Evolutionary conservation across 1,140 invertebrate genomes (phyloP), one percentile per base, ranked within the genome.

Genomic region (Lutraria rhynchaena): DNA sequence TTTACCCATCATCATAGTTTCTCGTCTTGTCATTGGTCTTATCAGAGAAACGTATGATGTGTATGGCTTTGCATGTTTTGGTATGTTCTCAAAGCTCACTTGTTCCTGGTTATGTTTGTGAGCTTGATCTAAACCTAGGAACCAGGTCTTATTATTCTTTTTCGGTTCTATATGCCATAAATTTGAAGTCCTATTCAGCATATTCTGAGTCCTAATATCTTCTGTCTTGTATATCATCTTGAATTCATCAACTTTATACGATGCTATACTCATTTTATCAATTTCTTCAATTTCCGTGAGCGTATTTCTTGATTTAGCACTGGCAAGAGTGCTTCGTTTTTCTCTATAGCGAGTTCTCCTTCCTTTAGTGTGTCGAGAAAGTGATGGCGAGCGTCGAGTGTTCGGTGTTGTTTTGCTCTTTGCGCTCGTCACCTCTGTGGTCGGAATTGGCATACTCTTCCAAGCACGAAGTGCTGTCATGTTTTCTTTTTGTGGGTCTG

Each of bases 371-470:
- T 44, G 33, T n/a, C 73, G 57, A 63, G 57, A 61, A 24, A 35
- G 27, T 7, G 44, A 51, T 22, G 58, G 29, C 15, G 29, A 33
- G 3, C 60, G 27, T 15, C 53, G 41, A 11, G 61, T 75, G n/a
- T 22, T 22, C 0, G 73, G 37, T 17, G 55, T 60, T 13, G 37
- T 29, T 44, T 75, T 75, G 22, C 41, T 61, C 19, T 31, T 33
- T 2, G 73, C 35, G 41, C 51, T 58, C 19, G 71, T 35, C 3
- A 19, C 31, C 41, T 60, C 58, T 1, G 73, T 63, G 9, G 75
- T 67, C 0, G 76, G 76, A 31, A 80, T 15, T 1, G 76, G 76
- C 76, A 80, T 80, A 49, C 76, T 80, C 24, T 80, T 69, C 76
- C 76, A 80, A 24, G 76, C 22, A 4, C 41, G 31, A 15, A 80